These are phyloP conservation scores for Deroplatys truncata DNA, from an alignment of 2,888 invertebrate species.

Conservation along the genomic window DNA sequence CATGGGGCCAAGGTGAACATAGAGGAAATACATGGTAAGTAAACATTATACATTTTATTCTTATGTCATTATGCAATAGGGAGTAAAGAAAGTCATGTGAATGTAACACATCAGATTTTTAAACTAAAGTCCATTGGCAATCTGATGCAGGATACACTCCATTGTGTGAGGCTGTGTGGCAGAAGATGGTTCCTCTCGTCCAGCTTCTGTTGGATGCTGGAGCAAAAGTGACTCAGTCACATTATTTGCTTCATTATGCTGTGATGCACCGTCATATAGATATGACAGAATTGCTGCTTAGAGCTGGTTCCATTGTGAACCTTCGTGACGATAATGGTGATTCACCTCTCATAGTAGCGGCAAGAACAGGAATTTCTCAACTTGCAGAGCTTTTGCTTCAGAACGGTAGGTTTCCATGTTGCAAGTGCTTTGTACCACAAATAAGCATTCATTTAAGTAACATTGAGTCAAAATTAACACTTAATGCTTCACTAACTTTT, in stretches of 20 bases:
- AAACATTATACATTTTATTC: neutral
- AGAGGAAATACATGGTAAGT: constrained; percentile 61
- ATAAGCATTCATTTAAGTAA: too few species aligned
- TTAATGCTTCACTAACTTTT: too few species aligned
- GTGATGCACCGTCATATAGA: constrained; percentile 58
- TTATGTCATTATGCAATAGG: too few species aligned
- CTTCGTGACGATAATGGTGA: constrained; percentile 62
- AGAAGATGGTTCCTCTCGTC: constrained; percentile 56
- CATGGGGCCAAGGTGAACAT: constrained; percentile 42
- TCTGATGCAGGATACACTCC: constrained; percentile 57
- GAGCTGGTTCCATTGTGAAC: constrained; percentile 57
- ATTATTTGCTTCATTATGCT: constrained; percentile 65
- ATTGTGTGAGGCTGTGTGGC: constrained; percentile 66
- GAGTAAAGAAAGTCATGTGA: too few species aligned
- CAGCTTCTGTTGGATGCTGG: constrained; percentile 58
- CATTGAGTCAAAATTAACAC: too few species aligned
- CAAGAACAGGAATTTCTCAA: constrained; percentile 47
- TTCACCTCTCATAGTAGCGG: constrained; percentile 63
- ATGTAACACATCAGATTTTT: too few species aligned
- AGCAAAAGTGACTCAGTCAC: constrained; percentile 65
- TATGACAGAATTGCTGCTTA: constrained; percentile 54
- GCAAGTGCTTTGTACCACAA: neutral
- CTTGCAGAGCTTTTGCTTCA: constrained; percentile 52
- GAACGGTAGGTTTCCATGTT: constrained; percentile 47
- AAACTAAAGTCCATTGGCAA: too few species aligned